Evolutionary conservation across 2,888 invertebrate species (phyloP), one percentile per base, ranked within the genome.

Genomic region (Mimachlamys varia): DNA sequence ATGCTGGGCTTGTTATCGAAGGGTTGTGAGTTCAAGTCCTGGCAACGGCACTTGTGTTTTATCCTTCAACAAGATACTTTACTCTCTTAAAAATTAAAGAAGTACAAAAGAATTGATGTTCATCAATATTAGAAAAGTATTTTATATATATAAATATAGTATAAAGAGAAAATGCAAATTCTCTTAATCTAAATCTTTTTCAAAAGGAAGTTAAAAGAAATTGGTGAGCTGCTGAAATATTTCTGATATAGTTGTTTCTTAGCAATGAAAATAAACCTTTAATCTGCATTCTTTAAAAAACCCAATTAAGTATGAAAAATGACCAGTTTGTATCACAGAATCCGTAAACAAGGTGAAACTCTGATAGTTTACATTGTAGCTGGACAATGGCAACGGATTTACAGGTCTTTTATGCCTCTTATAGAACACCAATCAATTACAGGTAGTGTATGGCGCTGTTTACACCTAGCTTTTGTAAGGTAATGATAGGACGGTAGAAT

Each of bases 251-350:
- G 44, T 76, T 33, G 76, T 76, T 33, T 15, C 76, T 76, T 76
- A 33, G 76, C 76, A 76, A 76, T 76, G 33, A 76, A 27, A 76
- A 27, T 33, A 33, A 76, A 76, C 76, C 76, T 76, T 76, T 76
- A 76, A 76, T 27, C 76, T 33, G 10, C 33, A 15, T 76, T 76
- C 33, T 76, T 33, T 76, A 33, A 76, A 76, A 76, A 76, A 76
- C 76, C 76, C 76, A 76, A 76, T 76, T 76, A 76, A 33, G 33
- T 76, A 33, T 76, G 76, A 76, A 76, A 27, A 76, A 76, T 76
- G 76, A 33, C 33, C 13, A 4, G 27, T 27, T 76, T 27, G 1
- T 76, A 76, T 76, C 76, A 1, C 27, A 33, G 76, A 10, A 33
- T 33, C 76, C 33, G 33, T 58, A 17, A 53, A 53, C 76, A 10